Percentiles rank a stretch among this genome's conserved stretches.
Evolutionary conservation across 1,140 invertebrate genomes (phyloP).

Genomic region (Sitodiplosis mosellana): DNA sequence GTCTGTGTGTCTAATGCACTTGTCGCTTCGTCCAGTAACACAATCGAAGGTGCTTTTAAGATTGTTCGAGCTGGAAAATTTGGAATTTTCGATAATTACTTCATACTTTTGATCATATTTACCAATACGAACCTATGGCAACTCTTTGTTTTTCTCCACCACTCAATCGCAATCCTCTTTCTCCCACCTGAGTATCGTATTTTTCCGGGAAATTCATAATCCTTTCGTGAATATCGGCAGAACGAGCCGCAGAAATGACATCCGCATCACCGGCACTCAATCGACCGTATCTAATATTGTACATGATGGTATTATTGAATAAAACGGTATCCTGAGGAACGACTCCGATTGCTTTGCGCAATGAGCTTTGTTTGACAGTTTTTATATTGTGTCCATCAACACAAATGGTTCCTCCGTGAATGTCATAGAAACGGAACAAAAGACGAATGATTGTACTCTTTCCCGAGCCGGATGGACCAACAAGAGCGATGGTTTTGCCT

Average conservation of each 20-base stretch:
- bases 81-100: neutral
- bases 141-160: slow-evolving; percentile 90
- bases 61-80: slow-evolving; percentile 46
- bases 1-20: slow-evolving; percentile 70
- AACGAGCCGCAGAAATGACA: slow-evolving; percentile 70
- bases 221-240: slow-evolving; percentile 85
- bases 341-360: slow-evolving; percentile 64
- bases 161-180: slow-evolving; percentile 57
- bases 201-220: slow-evolving; percentile 78
- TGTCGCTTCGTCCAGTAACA: slow-evolving; percentile 80
- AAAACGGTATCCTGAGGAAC: slow-evolving; percentile 96
- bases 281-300: slow-evolving; percentile 90
- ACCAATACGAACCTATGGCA: slow-evolving; percentile 42
- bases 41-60: slow-evolving; percentile 69
- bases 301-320: slow-evolving; percentile 87
- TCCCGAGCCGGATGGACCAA: slow-evolving; percentile 53
- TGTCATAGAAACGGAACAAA: slow-evolving; percentile 90
- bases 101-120: too few relatives aligned
- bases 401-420: slow-evolving; percentile 62
- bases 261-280: slow-evolving; percentile 60
- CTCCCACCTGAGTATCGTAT: slow-evolving; percentile 71
- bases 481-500: slow-evolving; percentile 83
- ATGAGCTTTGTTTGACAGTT: slow-evolving; percentile 44
- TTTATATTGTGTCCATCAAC: slow-evolving; percentile 64
- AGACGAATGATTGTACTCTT: slow-evolving; percentile 89